Evolutionary conservation across 2,888 invertebrate species (phyloP).

Genomic region (Sphaerophoria taeniata): DNA sequence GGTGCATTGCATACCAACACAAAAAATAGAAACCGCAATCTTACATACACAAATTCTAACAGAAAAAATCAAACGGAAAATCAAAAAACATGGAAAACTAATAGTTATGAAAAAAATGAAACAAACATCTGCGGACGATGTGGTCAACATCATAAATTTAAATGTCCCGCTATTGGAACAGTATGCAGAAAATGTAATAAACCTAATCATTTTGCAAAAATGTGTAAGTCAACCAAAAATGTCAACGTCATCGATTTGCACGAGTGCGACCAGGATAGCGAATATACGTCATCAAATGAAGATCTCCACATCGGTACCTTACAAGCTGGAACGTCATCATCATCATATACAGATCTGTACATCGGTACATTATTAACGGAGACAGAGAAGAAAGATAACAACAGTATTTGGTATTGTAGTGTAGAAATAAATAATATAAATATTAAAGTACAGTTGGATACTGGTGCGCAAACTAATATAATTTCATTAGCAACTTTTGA

Average conservation of each 20-base stretch:
- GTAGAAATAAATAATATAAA: conserved; percentile 31
- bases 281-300: conserved; percentile 41
- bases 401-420: conserved; percentile 43
- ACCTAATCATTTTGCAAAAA: conserved; percentile 8
- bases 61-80: neutral
- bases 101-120: conserved; percentile 16
- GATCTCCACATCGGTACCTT: conserved; percentile 34
- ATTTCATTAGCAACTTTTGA: no score
- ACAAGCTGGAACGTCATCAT: conserved; percentile 7
- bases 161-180: neutral
- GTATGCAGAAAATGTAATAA: conserved; percentile 30
- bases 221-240: conserved; percentile 14
- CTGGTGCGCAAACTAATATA: no score
- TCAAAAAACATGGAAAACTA: neutral
- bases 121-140: neutral
- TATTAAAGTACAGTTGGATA: conserved; percentile 16
- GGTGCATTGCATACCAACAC: neutral
- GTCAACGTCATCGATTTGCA: conserved; percentile 21
- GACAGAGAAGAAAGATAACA: conserved; percentile 17
- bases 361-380: conserved; percentile 15
- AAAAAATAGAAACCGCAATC: conserved; percentile 21
- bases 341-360: conserved; percentile 18
- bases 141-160: no score
- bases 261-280: conserved; percentile 6
- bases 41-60: conserved; percentile 23